Evolutionary conservation across 2,797 vertebrate genomes (phyloP).

Genomic region (Dryobates pubescens): DNA sequence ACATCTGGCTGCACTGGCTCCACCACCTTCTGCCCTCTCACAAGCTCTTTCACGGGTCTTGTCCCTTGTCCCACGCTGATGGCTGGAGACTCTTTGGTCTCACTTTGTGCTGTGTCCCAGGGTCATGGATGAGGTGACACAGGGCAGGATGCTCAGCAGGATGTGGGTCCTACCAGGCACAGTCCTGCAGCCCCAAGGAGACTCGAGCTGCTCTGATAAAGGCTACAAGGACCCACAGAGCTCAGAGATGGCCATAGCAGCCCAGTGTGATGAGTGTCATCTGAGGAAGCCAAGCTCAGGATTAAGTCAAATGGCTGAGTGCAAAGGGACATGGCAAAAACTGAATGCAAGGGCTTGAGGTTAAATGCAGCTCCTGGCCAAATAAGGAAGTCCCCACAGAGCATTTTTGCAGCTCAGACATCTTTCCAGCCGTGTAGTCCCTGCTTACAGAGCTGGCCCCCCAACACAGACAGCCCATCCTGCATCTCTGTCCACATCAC

Average conservation of each 20-base stretch:
- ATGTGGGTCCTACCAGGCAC: fast-evolving
- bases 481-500: not conserved
- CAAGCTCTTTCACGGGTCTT: fast-evolving
- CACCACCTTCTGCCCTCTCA: not conserved
- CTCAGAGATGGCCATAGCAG: not conserved
- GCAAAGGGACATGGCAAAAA: not conserved
- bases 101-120: not conserved
- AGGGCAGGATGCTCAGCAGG: not conserved
- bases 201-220: not conserved
- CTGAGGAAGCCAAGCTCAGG: not conserved
- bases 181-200: not conserved
- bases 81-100: not conserved
- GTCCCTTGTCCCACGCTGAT: not conserved
- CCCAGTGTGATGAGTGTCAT: fast-evolving
- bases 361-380: not conserved
- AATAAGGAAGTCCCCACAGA: not conserved
- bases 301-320: not conserved
- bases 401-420: not conserved
- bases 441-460: not conserved
- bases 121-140: not conserved
- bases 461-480: not conserved
- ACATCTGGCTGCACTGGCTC: not conserved
- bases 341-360: fast-evolving
- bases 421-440: not conserved
- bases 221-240: not conserved